Conservation (phyloP, 2,888 invertebrate species). For the Papilio elwesi region DNA sequence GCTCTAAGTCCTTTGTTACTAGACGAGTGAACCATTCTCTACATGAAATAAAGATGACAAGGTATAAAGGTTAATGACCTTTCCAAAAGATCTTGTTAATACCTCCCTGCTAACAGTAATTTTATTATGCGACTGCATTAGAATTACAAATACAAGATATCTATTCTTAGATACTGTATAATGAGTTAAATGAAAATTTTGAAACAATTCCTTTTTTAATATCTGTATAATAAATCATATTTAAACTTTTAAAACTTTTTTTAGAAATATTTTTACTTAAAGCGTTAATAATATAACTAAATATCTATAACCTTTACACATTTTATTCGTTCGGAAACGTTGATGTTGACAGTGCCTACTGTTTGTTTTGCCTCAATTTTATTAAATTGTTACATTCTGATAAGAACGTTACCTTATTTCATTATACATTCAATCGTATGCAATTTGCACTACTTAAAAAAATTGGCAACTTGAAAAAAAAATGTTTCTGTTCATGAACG, state of each 20-base stretch:
- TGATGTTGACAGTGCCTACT: neutral
- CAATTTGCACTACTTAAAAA: neutral
- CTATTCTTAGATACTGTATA: neutral
- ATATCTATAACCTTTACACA: no score
- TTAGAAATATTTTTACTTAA: neutral
- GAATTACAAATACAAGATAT: neutral
- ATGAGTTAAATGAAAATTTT: no score
- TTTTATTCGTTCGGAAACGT: neutral
- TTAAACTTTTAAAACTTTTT: neutral
- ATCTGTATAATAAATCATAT: neutral
- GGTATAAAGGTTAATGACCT: slow-evolving; percentile 70
- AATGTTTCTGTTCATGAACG: slow-evolving; percentile 38
- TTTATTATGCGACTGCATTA: slow-evolving; percentile 8
- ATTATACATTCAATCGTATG: neutral
- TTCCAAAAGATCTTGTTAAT: slow-evolving; percentile 27
- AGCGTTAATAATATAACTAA: neutral
- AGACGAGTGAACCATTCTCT: neutral
- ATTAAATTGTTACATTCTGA: neutral
- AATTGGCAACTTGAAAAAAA: neutral
- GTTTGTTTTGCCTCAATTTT: neutral
- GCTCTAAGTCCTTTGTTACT: neutral
- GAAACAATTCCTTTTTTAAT: no score
- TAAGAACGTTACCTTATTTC: neutral
- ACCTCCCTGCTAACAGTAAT: neutral
- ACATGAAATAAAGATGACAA: slow-evolving; percentile 22